Evolutionary conservation across 2,797 vertebrate species (phyloP), one percentile per base, ranked within the genome.

Genomic region (Lepus townsendii): DNA sequence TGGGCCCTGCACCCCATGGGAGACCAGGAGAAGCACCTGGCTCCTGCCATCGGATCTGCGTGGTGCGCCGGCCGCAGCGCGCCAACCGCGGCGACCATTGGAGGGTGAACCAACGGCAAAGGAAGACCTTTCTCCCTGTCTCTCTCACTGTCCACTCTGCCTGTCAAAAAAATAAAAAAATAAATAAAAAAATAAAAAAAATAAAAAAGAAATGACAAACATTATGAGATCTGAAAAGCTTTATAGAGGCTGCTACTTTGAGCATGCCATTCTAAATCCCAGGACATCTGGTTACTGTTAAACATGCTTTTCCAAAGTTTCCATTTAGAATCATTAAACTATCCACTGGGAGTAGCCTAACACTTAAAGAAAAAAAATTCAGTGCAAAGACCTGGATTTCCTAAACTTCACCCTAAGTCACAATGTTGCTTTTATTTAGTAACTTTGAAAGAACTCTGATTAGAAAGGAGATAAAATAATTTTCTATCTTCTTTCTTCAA

Each of bases 271-370:
- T 97, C 71, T 77, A 94, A 93, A 93, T 91, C 60, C 8, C 66
- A 85, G 47, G 79, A 93, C 60, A 91, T 71, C 75, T 93, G 63
- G 60, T 77, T 86, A 94, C 80, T 75, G 42, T 89, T 91, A 95
- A 57, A 71, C 38, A 35, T 89, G 52, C 32, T 92, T 95, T 83
- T 94, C n/a, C 62, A 47, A 32, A 75, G 32, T 79, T 97, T 83
- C 86, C 68, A 86, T 35, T 89, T 89, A 83, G 52, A 91, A 94
- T 83, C 71, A 95, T 76, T 92, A 87, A 83, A 79, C 62, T 35
- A 90, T 89, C 75, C 47, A 47, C 7, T 66, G 27, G 16, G 22
- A 85, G 9, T 35, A 94, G 50, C 68, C 19, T 90, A 91, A 83
- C 30, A 91, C 79, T 87, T 88, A 72, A 87, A 88, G 73, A 62